Base-by-base conservation (phyloP, 2,797 vertebrate species). In the Anniella stebbinsi region DNA sequence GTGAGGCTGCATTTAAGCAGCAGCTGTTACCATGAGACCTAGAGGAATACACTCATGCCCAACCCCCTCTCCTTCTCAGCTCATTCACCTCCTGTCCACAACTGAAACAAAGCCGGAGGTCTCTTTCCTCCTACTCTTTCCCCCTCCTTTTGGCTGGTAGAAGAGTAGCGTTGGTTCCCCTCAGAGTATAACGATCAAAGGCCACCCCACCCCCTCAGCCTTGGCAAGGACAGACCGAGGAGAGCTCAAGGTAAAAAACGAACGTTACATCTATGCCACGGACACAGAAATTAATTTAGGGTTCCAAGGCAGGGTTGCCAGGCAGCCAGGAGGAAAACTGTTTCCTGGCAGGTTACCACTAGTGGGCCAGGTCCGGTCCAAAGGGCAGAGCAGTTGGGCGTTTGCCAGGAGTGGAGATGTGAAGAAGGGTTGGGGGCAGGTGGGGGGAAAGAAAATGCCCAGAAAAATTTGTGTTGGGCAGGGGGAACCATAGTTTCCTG, bases 21-120 rank as follows among this genome's bases (percentile, higher is more conserved):
- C 94, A 94, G 94, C 94, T 94, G 94, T 93, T 93, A 85, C 94
- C 78, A 88, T 84, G 80, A 89, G 87, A 88, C 87, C 89, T 87
- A 87, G 87, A 92, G 93, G 66, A 87, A 67, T 86, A 85, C 90
- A 78, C 54, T 28, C 51, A 13, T 69, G 80, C 91, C 91, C 80
- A 30, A 66, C 90, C 92, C 89, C 92, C 89, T 72, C 72, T 2
- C 36, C 78, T 83, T 75, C 89, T 54, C 86, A 18, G 81, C 45
- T 75, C 87, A 84, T 80, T 92, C 90, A 85, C 89, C 89, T 89
- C 93, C 86, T 54, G 25, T 60, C 72, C 91, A 85, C 89, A 88
- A 90, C 67, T 54, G 88, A 83, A 83, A 94, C 94, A 94, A 94
- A 94, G 90, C 87, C 84, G 6, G 28, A 88, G 78, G 69, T 38